Conservation (phyloP, 2,888 invertebrate genomes). For the Malthinus flaveolus region DNA sequence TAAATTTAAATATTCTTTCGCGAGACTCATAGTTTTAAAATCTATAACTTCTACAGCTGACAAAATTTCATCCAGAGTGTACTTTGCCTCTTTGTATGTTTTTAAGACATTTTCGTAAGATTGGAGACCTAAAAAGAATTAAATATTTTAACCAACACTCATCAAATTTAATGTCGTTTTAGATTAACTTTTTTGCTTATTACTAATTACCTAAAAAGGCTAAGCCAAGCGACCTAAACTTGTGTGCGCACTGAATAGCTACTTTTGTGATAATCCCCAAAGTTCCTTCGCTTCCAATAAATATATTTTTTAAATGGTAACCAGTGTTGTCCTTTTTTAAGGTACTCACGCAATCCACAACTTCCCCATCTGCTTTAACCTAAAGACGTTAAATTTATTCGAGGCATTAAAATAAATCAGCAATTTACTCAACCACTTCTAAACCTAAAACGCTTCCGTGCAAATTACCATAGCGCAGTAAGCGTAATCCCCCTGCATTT, state of each 20-base stretch:
- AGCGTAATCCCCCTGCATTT: conserved; percentile 91
- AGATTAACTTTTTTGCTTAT: neutral
- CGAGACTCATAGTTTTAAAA: conserved; percentile 66
- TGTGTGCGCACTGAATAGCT: conserved; percentile 83
- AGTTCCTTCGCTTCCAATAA: conserved; percentile 97
- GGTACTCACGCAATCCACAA: conserved; percentile 81
- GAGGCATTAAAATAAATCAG: neutral
- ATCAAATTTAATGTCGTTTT: neutral
- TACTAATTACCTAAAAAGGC: conserved; percentile 76
- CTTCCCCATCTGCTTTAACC: conserved; percentile 82
- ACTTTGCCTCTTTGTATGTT: conserved; percentile 74
- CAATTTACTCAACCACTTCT: conserved; percentile 70
- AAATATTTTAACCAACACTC: neutral
- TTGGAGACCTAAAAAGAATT: conserved; percentile 64
- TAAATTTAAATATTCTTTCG: conserved; percentile 63
- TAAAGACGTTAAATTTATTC: conserved; percentile 42
- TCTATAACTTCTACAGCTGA: conserved; percentile 97
- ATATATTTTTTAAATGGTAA: conserved; percentile 92
- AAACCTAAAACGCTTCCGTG: conserved; percentile 90
- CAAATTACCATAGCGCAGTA: conserved; percentile 90
- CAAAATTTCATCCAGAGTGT: conserved; percentile 81
- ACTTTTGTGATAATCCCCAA: conserved; percentile 92
- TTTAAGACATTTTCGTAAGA: conserved; percentile 78
- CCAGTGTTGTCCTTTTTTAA: conserved; percentile 98
- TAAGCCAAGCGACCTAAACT: conserved; percentile 76